Evolutionary conservation across 2,797 vertebrate species (phyloP).

Genomic region (Parotocinclus haroldoi): DNA sequence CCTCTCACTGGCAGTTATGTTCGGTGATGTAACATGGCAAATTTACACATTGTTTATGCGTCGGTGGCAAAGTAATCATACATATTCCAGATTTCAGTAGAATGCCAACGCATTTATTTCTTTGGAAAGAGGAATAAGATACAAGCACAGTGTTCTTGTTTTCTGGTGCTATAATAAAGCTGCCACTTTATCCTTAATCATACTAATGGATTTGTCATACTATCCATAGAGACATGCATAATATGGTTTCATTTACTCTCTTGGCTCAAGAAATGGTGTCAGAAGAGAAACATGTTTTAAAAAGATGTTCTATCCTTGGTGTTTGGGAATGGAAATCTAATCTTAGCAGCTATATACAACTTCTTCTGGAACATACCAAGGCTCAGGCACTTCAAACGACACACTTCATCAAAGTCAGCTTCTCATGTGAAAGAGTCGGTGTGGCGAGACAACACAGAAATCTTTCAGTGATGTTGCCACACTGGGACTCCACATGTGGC

Average conservation of each 20-base stretch:
- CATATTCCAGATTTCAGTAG: not conserved
- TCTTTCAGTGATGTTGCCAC: conserved; percentile 16
- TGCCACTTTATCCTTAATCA: conserved; percentile 13
- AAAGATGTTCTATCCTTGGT: conserved; percentile 34
- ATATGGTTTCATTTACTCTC: not conserved
- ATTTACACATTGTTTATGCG: conserved; percentile 19
- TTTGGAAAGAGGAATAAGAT: not conserved
- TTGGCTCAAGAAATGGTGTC: conserved; percentile 20
- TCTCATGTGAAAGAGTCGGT: conserved; percentile 9
- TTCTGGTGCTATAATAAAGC: conserved; percentile 13
- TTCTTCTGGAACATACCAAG: conserved; percentile 14
- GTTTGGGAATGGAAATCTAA: conserved; percentile 40
- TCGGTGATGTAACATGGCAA: not conserved
- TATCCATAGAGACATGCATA: not conserved
- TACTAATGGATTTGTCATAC: conserved; percentile 7
- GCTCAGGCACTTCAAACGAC: conserved; percentile 20
- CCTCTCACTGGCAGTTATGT: no score
- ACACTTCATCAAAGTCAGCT: conserved; percentile 14
- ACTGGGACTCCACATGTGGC: conserved; percentile 29
- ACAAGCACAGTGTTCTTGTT: not conserved
- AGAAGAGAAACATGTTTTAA: conserved; percentile 40
- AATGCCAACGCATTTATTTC: not conserved
- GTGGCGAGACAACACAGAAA: conserved; percentile 7
- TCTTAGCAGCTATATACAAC: conserved; percentile 40
- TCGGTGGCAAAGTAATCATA: not conserved